Percentiles rank a stretch among this genome's conserved stretches.
Conservation (phyloP, 2,113 vertebrate genomes). For the Synchiropus splendidus region DNA sequence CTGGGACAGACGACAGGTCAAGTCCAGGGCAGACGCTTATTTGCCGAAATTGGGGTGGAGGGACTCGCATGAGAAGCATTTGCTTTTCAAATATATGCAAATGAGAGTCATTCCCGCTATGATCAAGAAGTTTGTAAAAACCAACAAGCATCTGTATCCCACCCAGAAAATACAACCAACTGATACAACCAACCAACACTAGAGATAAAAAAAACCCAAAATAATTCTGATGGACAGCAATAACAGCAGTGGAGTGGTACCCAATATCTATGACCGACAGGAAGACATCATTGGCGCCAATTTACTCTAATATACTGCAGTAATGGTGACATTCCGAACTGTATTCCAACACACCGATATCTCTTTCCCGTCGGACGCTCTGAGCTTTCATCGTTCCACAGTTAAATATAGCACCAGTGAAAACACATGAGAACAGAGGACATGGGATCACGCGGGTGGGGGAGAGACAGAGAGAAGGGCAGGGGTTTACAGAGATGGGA, state of each 20-base stretch:
- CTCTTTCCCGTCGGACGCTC: neutral
- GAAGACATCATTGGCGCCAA: too few relatives aligned
- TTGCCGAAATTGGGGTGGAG: constrained; percentile 9
- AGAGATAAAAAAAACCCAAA: too few relatives aligned
- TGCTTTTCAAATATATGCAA: constrained; percentile 48
- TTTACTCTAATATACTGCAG: neutral
- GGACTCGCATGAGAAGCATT: constrained; percentile 16
- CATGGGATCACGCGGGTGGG: constrained; percentile 33
- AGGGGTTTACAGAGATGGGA: constrained; percentile 25
- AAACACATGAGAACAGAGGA: constrained; percentile 51
- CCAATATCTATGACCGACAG: too few relatives aligned
- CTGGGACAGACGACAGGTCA: constrained; percentile 22
- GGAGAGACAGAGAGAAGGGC: constrained; percentile 5
- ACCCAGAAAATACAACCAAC: too few relatives aligned
- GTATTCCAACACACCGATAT: neutral
- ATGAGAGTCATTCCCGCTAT: constrained; percentile 6
- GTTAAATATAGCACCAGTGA: constrained; percentile 53
- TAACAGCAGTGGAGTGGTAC: too few relatives aligned
- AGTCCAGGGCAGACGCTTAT: constrained; percentile 28
- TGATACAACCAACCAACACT: too few relatives aligned
- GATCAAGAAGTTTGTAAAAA: too few relatives aligned
- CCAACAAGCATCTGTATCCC: too few relatives aligned
- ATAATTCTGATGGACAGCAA: too few relatives aligned
- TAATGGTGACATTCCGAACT: neutral
- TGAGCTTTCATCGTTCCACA: constrained; percentile 32